Percentiles rank a stretch among this genome's conserved stretches.
These are phyloP conservation scores for Octopus sinensis DNA, from an alignment of 1,140 invertebrate genomes.

Conservation along the genomic window DNA sequence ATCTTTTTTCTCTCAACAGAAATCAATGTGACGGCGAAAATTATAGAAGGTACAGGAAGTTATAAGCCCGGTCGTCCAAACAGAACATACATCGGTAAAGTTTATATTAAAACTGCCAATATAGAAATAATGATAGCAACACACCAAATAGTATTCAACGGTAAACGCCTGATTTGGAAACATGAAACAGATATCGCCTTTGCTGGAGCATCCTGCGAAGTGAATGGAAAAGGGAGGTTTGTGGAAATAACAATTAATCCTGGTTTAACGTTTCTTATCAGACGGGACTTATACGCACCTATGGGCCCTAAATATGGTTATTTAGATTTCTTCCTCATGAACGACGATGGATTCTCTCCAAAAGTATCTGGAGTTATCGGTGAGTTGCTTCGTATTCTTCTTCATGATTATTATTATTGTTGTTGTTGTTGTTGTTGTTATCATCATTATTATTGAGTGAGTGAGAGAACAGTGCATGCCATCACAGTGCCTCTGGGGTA, in stretches of 20 bases:
- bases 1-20: background rate
- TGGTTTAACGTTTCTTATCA: background rate
- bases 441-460: no score
- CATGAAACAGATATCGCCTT: background rate
- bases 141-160: background rate
- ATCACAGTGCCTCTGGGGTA: no score
- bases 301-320: background rate
- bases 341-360: background rate
- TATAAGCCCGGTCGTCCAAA: background rate
- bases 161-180: background rate
- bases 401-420: no score
- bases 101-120: background rate
- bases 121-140: background rate
- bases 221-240: background rate
- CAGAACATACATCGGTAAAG: background rate
- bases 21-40: background rate
- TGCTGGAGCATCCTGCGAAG: background rate
- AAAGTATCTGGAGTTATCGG: background rate
- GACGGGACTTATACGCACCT: background rate
- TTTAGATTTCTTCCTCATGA: background rate
- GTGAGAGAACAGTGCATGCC: no score
- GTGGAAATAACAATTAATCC: background rate
- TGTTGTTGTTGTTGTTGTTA: no score
- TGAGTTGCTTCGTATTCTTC: background rate
- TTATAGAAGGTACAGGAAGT: background rate